A percentile compares a stretch with the other conserved stretches of the same genome.
Evolutionary conservation across 2,113 vertebrate genomes (phyloP).

Genomic region (Anhinga rufa): DNA sequence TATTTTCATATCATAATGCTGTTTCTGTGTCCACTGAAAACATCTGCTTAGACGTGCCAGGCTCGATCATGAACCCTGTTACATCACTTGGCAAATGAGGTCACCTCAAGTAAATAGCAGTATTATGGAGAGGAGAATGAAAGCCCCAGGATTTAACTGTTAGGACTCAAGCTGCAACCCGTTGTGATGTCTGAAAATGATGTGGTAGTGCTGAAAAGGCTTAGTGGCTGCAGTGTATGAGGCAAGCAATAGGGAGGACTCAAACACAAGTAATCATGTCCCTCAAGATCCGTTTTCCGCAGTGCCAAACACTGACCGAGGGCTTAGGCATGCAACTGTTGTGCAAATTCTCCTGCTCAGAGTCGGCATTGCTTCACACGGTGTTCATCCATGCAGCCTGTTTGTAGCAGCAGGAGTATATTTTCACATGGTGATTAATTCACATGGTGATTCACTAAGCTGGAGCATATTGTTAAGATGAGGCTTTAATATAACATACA

Average conservation of each 20-base stretch:
- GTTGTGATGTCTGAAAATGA: background rate
- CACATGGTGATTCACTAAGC: background rate
- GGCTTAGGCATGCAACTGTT: background rate
- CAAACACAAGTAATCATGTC: background rate
- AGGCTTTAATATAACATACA: background rate
- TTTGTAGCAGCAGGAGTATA: background rate
- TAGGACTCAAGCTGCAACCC: background rate
- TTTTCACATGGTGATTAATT: background rate
- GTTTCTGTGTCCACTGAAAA: constrained; percentile 28
- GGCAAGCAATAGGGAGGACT: background rate
- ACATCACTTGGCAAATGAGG: constrained; percentile 44
- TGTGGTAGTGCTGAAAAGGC: background rate
- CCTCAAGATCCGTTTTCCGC: background rate
- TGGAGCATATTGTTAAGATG: background rate
- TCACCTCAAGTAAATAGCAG: constrained; percentile 43
- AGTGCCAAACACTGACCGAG: background rate
- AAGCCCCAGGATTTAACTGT: background rate
- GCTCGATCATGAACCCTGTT: background rate
- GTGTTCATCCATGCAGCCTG: background rate
- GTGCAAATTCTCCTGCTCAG: background rate
- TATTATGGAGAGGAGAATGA: constrained; percentile 16
- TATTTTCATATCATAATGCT: constrained; percentile 24
- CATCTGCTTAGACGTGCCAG: constrained; percentile 39
- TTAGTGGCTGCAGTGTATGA: background rate
- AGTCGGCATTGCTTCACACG: background rate